phyloP scores from a whole-genome alignment of 2,888 invertebrate genomes.

The Latrodectus elegans region DNA sequence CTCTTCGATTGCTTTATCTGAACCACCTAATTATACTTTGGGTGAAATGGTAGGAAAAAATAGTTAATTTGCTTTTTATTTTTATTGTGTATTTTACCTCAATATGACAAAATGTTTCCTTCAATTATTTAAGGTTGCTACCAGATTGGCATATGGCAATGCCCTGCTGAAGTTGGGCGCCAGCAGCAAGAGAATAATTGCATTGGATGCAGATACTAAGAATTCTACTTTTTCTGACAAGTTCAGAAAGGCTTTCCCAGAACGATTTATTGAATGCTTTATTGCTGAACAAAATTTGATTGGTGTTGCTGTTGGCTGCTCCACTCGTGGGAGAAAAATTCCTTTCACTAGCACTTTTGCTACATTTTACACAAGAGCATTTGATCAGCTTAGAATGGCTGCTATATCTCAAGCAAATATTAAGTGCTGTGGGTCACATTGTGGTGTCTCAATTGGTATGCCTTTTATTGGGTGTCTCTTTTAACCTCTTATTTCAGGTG shows the following conservation, averaged over 20 bases:
- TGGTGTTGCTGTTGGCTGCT: slow-evolving; percentile 95
- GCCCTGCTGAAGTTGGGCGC: slow-evolving; percentile 91
- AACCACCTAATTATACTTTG: slow-evolving; percentile 87
- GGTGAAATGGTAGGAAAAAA: slow-evolving; percentile 75
- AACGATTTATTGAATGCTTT: slow-evolving; percentile 95
- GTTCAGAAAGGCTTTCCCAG: slow-evolving; percentile 82
- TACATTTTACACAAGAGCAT: slow-evolving; percentile 96
- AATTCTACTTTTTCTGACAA: slow-evolving; percentile 98
- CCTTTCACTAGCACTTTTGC: slow-evolving; percentile 98
- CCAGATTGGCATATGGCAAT: slow-evolving; percentile 94
- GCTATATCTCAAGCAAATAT: slow-evolving; percentile 98
- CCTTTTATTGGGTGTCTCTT: slow-evolving; percentile 15
- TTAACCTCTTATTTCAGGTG: too few relatives aligned
- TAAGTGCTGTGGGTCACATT: slow-evolving; percentile 97
- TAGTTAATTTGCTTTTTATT: neutral
- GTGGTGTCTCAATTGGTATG: slow-evolving; percentile 95
- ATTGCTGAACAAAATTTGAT: slow-evolving; percentile 99
- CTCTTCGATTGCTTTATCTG: slow-evolving; percentile 82
- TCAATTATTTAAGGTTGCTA: slow-evolving; percentile 81
- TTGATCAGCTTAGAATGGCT: slow-evolving; percentile 99
- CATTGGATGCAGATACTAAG: slow-evolving; percentile 97
- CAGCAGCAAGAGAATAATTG: slow-evolving; percentile 85
- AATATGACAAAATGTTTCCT: neutral
- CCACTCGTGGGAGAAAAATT: slow-evolving; percentile 92
- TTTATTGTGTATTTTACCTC: neutral